Evolutionary conservation across 2,888 invertebrate species (phyloP).

Genomic region (Leucozona laternaria): DNA sequence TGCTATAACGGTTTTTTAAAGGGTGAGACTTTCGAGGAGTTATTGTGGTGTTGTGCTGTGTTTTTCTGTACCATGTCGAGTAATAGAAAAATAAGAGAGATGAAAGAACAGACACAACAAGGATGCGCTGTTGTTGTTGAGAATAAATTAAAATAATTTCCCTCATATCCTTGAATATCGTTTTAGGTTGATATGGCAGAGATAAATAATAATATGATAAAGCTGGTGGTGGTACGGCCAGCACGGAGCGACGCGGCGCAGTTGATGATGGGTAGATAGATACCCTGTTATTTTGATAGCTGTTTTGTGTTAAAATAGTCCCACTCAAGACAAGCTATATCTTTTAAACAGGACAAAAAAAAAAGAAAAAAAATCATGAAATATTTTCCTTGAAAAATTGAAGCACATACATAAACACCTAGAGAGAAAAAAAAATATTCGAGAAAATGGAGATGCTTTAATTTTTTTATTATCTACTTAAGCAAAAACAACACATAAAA

Average conservation of each 20-base stretch:
- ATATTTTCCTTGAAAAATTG: background rate
- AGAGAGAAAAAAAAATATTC: background rate
- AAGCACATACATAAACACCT: background rate
- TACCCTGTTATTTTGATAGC: constrained; percentile 28
- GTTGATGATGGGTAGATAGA: background rate
- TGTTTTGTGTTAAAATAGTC: constrained; percentile 22
- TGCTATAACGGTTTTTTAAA: constrained; percentile 13
- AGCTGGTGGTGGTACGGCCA: background rate
- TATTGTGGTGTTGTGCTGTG: background rate
- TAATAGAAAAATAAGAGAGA: constrained; percentile 22
- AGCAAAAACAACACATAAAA: constrained; percentile 5
- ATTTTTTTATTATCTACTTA: constrained; percentile 16
- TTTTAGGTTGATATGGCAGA: constrained; percentile 36
- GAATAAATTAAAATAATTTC: constrained; percentile 65
- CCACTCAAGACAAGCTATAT: background rate
- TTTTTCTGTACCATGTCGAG: constrained; percentile 12
- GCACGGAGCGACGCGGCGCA: too few species aligned
- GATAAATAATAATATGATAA: constrained; percentile 13
- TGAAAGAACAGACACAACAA: constrained; percentile 33
- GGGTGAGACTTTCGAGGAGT: background rate
- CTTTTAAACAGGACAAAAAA: background rate
- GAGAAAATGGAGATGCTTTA: background rate
- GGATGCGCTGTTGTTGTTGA: constrained; percentile 41
- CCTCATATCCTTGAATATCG: constrained; percentile 53
- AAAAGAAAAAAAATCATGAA: background rate